Base-by-base conservation (phyloP, 2,113 vertebrate genomes). In the Rallus limicola region DNA sequence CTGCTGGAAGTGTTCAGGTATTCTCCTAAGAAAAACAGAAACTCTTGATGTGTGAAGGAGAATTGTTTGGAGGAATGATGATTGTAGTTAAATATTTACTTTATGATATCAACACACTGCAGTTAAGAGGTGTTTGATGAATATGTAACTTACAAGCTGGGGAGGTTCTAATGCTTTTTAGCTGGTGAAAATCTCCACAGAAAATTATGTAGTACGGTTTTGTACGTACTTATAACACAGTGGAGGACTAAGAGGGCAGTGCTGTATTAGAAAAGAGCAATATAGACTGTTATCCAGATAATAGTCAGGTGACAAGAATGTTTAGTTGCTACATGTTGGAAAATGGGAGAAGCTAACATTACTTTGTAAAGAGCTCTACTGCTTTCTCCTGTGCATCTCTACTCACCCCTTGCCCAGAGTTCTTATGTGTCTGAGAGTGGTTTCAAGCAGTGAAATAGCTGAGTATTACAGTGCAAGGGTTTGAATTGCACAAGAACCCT, bases 11-110 rank as follows among this genome's bases (percentile, higher is more conserved):
- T 13, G 21, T 70, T 92, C 50, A 52, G 78, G 42, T 76, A n/a
- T 38, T 80, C 69, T 23, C 31, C 3, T 11, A 92, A 95, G 86
- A 91, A 95, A 91, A 95, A 5, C 62, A 94, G 94, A 95, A 96
- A 60, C 60, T 89, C 19, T 16, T 93, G 67, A 34, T 36, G 68
- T 68, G 60, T 94, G 93, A 94, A 74, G 67, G 71, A 88, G 58
- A 79, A 76, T 19, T 83, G 78, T 86, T 94, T 74, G 58, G 90
- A 96, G 59, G 62, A 90, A 88, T 84, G 55, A 52, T 53, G 64
- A 23, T 65, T 81, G 38, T 48, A 44, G 75, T 88, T 88, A 95
- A 94, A 85, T 72, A 95, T 94, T 96, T 96, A 90, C 84, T 91
- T 74, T 40, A 65, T 90, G 87, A 48, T 50, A 83, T 85, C 76